Base-by-base conservation (phyloP, 92 coral and sea anemone species). In the Heteractis magnifica region DNA sequence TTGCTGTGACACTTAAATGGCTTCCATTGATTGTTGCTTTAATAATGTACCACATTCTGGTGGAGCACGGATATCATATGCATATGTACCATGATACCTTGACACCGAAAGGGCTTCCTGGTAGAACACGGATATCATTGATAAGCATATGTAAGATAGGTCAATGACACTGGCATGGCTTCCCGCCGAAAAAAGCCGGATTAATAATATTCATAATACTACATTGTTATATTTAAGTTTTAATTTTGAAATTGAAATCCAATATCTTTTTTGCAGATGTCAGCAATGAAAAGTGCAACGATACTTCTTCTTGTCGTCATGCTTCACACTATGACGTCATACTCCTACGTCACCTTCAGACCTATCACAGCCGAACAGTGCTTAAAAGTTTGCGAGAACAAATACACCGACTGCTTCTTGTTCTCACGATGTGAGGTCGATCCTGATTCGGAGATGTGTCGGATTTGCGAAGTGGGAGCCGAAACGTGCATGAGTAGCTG, bases 261-360 rank as follows among this genome's bases (percentile, higher is more conserved):
- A 26, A 26, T n/a, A 58, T 18, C 12, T 62, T 18, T 62, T 62
- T 68, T 68, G 6, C 73, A 68, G 73, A 26, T 26, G 73, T 23
- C 73, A 68, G 15, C 13, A 20, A 78, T 78, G 82, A 78, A 78
- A 34, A 51, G 6, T 20, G 82, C 44, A 59, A 49, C 65, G 16
- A 2, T 59, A 10, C 50, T 56, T n/a, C 8, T 78, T 18, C 1
- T 78, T 8, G 82, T 78, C 72, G 71, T 78, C 71, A 59, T 78
- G 1, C 56, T 77, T 12, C 60, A 26, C n/a, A 34, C 65, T 20
- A 56, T 56, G 82, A 78, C 52, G 82, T 78, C 82, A 56, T 11
- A 56, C 10, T 65, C 48, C 18, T 78, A 78, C 82, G 82, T 78
- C 71, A 78, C 82, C 21, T 71, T 72, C 10, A 48, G 4, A 52